A percentile compares a stretch with the other conserved stretches of the same genome.
Evolutionary conservation across 53 echinoderm and acorn worm genomes (phyloP).

Genomic region (Hippasteria phrygiana): DNA sequence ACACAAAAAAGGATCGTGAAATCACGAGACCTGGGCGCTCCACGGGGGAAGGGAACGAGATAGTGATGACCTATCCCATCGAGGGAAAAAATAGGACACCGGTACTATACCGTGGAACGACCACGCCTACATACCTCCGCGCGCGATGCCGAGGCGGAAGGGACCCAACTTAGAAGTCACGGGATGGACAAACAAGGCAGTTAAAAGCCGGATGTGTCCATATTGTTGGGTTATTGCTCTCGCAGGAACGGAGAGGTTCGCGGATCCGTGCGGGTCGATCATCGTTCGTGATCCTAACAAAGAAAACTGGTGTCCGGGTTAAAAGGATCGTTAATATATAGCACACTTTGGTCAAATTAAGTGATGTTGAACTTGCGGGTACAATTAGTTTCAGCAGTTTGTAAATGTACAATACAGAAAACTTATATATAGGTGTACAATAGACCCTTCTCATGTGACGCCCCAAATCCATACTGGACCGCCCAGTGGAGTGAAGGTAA

Average conservation of each 20-base stretch:
- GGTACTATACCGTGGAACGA: slow-evolving; percentile 2
- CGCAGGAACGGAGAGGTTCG: slow-evolving; percentile 20
- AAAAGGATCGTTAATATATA: slow-evolving; percentile 32
- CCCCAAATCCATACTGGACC: no score
- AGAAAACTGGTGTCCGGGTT: neutral
- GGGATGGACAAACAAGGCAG: slow-evolving; percentile 61
- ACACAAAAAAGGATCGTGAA: no score
- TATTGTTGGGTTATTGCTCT: slow-evolving; percentile 35
- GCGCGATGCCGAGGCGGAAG: neutral
- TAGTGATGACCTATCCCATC: no score
- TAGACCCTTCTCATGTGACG: neutral
- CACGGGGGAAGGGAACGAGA: no score
- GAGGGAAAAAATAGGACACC: no score
- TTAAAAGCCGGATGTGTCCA: slow-evolving; percentile 68
- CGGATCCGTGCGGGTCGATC: slow-evolving; percentile 30
- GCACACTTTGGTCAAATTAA: slow-evolving; percentile 15
- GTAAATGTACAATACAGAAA: neutral
- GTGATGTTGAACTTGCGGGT: slow-evolving; percentile 3
- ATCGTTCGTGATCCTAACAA: slow-evolving; percentile 39
- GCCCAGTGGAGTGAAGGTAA: no score
- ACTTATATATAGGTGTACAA: neutral
- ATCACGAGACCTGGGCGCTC: no score
- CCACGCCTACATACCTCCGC: neutral
- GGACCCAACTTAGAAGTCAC: slow-evolving; percentile 26
- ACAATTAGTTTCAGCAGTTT: neutral